Evolutionary conservation across 1,140 invertebrate species (phyloP), one percentile per base, ranked within the genome.

Genomic region (Bemisia tabaci): DNA sequence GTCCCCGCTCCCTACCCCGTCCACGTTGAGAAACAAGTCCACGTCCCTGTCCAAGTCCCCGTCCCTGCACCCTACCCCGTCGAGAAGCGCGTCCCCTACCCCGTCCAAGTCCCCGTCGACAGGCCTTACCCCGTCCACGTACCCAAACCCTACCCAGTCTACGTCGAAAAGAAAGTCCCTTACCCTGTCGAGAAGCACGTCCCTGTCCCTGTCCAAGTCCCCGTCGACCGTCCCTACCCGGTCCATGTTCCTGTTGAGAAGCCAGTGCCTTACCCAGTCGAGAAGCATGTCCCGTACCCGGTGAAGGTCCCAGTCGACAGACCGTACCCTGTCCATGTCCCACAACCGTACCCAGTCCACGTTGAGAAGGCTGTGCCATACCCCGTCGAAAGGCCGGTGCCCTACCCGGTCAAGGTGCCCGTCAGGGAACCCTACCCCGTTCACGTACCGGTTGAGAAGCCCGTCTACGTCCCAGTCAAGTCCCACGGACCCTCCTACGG

Each of bases 311-410:
- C 86, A 39, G 68, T 78, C 1, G 76, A 79, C n/a, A 71, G 74
- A 23, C 75, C 75, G 0, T 74, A 74, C 67, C 78, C 79, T n/a
- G 78, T 79, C 2, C 77, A 79, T 61, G 73, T 82, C 21, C 72
- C 75, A 1, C 79, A 79, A 70, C 81, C 81, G 9, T 80, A 80
- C 65, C 79, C 81, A 26, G 77, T 78, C 11, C 73, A 74, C 0
- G 79, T 83, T 0, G 88, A 89, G 72, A 90, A 89, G 78, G 88
- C 87, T 75, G 86, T 90, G 70, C 86, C 86, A 59, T 88, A 88
- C 79, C 83, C 84, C n/a, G 86, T 89, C 33, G 80, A 82, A 74
- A 79, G 83, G 71, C 75, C 79, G 69, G 76, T 85, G 23, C 82
- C 81, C 0, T 80, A 81, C 69, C 80, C 82, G 48, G 82, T 84